phyloP scores from a whole-genome alignment of 1,140 invertebrate species.

The Panagrolaimus sp. region DNA sequence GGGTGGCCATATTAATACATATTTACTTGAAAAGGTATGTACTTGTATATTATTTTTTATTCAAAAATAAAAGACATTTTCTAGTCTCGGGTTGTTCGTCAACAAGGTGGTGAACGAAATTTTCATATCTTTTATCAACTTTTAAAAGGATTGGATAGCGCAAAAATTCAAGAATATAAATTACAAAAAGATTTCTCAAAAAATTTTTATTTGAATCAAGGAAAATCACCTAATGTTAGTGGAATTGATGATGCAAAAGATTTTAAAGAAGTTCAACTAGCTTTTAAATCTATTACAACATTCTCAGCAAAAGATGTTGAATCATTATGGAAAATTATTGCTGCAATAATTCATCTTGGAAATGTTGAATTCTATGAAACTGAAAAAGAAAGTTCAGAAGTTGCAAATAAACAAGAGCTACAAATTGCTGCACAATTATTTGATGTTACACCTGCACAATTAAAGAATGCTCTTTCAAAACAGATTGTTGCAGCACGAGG shows the following conservation, averaged over 20 bases:
- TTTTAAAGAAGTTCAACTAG: slow-evolving; percentile 68
- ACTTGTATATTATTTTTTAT: too few species aligned
- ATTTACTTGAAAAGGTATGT: slow-evolving; percentile 95
- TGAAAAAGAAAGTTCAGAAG: slow-evolving; percentile 66
- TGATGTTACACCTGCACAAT: slow-evolving; percentile 64
- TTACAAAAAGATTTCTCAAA: slow-evolving; percentile 65
- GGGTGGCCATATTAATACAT: slow-evolving; percentile 88
- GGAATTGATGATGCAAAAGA: slow-evolving; percentile 69
- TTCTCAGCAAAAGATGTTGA: slow-evolving; percentile 63
- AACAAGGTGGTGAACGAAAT: slow-evolving; percentile 68
- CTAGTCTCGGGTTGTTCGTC: slow-evolving; percentile 67
- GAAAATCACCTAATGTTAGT: slow-evolving; percentile 66
- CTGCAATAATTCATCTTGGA: slow-evolving; percentile 68
- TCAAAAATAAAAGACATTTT: too few species aligned
- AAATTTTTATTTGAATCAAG: slow-evolving; percentile 65
- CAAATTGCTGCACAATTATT: slow-evolving; percentile 68
- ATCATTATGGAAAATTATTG: slow-evolving; percentile 64
- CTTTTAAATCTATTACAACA: slow-evolving; percentile 69
- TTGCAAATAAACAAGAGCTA: slow-evolving; percentile 66
- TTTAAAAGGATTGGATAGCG: slow-evolving; percentile 65
- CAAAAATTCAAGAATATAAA: slow-evolving; percentile 6
- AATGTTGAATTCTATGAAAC: slow-evolving; percentile 65
- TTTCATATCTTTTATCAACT: slow-evolving; percentile 78
- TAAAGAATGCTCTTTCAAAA: slow-evolving; percentile 63
- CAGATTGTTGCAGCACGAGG: slow-evolving; percentile 73